A percentile compares a stretch with the other conserved stretches of the same genome.
Evolutionary conservation across 2,797 vertebrate genomes (phyloP).

Genomic region (Adrianichthys oophorus): DNA sequence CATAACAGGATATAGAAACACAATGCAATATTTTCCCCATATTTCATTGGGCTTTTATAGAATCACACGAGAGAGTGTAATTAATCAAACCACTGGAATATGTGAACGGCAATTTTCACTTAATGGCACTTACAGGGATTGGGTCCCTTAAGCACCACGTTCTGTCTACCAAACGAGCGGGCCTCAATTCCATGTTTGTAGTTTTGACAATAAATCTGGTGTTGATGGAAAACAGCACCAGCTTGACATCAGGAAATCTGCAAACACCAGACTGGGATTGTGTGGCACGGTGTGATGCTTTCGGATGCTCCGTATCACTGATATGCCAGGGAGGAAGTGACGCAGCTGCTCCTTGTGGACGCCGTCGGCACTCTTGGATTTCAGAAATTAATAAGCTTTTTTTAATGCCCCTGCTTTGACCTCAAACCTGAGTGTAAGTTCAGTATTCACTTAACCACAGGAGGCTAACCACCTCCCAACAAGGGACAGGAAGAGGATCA

Average conservation of each 20-base stretch:
- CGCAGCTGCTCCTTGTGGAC: neutral
- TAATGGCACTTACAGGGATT: slow-evolving; percentile 85
- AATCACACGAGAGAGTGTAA: slow-evolving; percentile 81
- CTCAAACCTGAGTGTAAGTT: slow-evolving; percentile 64
- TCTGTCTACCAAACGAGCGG: slow-evolving; percentile 78
- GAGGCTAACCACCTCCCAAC: slow-evolving; percentile 66
- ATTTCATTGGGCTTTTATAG: slow-evolving; percentile 82
- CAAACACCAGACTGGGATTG: slow-evolving; percentile 27
- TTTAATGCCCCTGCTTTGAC: slow-evolving; percentile 70
- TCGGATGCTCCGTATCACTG: neutral
- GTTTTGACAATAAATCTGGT: slow-evolving; percentile 75
- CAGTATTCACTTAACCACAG: slow-evolving; percentile 64
- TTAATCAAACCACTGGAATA: slow-evolving; percentile 86
- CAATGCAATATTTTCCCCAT: slow-evolving; percentile 81
- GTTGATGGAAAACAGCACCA: slow-evolving; percentile 76
- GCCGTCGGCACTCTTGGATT: slow-evolving; percentile 14
- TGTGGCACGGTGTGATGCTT: slow-evolving; percentile 9
- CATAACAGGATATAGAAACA: slow-evolving; percentile 81
- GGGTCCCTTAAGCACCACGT: slow-evolving; percentile 82
- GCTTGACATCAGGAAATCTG: slow-evolving; percentile 59
- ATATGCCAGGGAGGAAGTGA: neutral
- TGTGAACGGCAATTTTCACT: slow-evolving; percentile 83
- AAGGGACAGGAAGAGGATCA: slow-evolving; percentile 74
- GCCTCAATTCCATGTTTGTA: slow-evolving; percentile 80
- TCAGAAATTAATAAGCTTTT: slow-evolving; percentile 45